phyloP scores from a whole-genome alignment of 2,113 vertebrate species.

The Urocynchramus pylzowi region DNA sequence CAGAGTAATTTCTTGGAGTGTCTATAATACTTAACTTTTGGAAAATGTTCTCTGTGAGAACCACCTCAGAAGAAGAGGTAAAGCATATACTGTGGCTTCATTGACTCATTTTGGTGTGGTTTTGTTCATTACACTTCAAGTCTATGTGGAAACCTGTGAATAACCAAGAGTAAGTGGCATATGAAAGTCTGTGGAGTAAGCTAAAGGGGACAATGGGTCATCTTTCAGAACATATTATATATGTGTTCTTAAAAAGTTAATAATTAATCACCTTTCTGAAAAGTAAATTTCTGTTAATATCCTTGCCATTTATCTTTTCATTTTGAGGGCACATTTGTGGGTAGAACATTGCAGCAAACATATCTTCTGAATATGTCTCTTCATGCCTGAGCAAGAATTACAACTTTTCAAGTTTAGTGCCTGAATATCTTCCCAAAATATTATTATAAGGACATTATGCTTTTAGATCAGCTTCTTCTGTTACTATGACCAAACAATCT shows the following conservation, averaged over 20 bases:
- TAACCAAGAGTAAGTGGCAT: neutral
- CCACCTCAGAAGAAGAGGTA: neutral
- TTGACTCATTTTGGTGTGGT: neutral
- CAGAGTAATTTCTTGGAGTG: neutral
- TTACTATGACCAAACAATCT: neutral
- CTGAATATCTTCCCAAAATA: neutral
- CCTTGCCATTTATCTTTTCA: neutral
- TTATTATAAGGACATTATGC: accelerated
- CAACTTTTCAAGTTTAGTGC: neutral
- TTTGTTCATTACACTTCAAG: neutral
- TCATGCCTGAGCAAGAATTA: neutral
- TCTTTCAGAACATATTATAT: neutral
- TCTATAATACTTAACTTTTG: neutral
- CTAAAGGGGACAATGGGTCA: neutral
- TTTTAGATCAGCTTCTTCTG: neutral
- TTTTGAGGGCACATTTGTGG: neutral
- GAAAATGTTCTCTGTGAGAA: neutral
- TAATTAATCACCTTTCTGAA: neutral
- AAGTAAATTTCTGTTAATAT: neutral
- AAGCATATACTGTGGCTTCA: neutral
- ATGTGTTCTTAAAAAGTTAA: neutral
- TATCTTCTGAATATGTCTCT: neutral
- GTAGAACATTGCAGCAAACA: neutral
- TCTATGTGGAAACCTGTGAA: neutral
- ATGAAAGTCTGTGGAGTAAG: neutral